These are phyloP conservation scores for Periophthalmodon schlosseri DNA, from an alignment of 2,113 vertebrate genomes.

Conservation along the genomic window DNA sequence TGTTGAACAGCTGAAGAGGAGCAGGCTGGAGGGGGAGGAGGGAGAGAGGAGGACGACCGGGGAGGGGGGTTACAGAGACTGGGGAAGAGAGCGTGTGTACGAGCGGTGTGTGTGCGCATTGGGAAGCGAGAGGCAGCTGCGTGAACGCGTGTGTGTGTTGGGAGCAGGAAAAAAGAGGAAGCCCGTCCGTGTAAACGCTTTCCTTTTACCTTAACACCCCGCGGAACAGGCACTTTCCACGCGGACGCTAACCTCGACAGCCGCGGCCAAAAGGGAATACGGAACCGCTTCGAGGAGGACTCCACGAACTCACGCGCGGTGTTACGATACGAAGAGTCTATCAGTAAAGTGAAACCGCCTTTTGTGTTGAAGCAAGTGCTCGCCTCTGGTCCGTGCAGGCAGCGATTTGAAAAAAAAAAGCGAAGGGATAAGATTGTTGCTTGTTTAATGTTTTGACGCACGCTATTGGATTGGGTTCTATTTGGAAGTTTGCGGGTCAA, in stretches of 20 bases:
- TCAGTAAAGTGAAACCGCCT: slow-evolving; percentile 80
- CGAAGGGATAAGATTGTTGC: slow-evolving; percentile 23
- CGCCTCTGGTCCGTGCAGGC: slow-evolving; percentile 57
- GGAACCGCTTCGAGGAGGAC: slow-evolving; percentile 32
- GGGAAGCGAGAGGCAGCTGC: slow-evolving; percentile 53
- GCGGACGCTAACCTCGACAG: slow-evolving; percentile 57
- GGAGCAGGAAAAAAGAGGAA: slow-evolving; percentile 75
- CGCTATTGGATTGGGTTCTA: slow-evolving; percentile 65
- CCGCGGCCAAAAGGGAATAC: slow-evolving; percentile 50
- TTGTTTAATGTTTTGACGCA: slow-evolving; percentile 38
- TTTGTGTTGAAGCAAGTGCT: slow-evolving; percentile 88
- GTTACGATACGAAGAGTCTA: slow-evolving; percentile 56
- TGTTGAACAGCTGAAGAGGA: slow-evolving; percentile 81
- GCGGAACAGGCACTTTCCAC: slow-evolving; percentile 71
- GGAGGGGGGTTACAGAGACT: slow-evolving; percentile 56
- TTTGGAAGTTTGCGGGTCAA: slow-evolving; percentile 67
- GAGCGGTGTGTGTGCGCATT: slow-evolving; percentile 59
- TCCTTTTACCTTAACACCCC: slow-evolving; percentile 68
- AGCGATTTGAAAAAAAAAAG: slow-evolving; percentile 48
- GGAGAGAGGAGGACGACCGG: slow-evolving; percentile 31
- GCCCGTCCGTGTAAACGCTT: slow-evolving; percentile 79
- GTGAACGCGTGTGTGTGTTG: slow-evolving; percentile 24
- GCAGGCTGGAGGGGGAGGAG: slow-evolving; percentile 58
- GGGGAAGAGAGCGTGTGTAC: slow-evolving; percentile 66
- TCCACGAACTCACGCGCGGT: not conserved